phyloP scores from a whole-genome alignment of 2,113 vertebrate species.

The Ceuthmochares aereus region DNA sequence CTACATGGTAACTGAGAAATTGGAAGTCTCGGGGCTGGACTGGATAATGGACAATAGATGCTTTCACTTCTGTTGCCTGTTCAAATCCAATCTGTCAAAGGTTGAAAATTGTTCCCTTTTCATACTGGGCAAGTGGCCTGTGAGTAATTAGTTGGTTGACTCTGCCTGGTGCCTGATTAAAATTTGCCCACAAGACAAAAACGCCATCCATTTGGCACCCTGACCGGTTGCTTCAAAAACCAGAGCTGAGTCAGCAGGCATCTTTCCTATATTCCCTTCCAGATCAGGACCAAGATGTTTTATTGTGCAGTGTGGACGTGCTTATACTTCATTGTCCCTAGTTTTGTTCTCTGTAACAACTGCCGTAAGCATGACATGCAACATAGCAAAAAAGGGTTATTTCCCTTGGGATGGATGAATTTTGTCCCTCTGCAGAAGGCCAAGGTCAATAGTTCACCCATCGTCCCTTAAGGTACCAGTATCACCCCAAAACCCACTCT shows the following conservation, averaged over 20 bases:
- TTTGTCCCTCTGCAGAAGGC: rapidly evolving
- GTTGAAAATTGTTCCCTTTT: conserved; percentile 34
- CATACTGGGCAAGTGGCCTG: conserved; percentile 14
- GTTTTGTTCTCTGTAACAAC: not conserved
- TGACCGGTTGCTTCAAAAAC: not conserved
- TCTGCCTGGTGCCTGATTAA: conserved; percentile 20
- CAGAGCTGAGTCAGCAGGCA: not conserved
- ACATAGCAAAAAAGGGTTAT: not conserved
- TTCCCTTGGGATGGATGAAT: not conserved
- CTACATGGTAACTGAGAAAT: not conserved
- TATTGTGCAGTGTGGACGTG: not conserved
- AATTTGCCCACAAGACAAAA: conserved; percentile 32
- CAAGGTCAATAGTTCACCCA: not conserved
- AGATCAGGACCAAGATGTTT: not conserved
- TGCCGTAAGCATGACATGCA: not conserved
- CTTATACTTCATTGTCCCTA: not conserved
- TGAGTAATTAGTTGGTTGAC: conserved; percentile 30
- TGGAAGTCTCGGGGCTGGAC: not conserved
- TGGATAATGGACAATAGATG: conserved; percentile 42
- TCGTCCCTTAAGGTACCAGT: not conserved
- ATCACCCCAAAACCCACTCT: not conserved
- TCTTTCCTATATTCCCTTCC: not conserved
- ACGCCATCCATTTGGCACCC: not conserved
- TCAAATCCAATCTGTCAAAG: conserved; percentile 31
- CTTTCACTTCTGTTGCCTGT: conserved; percentile 46